These are phyloP conservation scores for Lutjanus argentimaculatus DNA, from an alignment of 2,797 vertebrate species.

Conservation along the genomic window DNA sequence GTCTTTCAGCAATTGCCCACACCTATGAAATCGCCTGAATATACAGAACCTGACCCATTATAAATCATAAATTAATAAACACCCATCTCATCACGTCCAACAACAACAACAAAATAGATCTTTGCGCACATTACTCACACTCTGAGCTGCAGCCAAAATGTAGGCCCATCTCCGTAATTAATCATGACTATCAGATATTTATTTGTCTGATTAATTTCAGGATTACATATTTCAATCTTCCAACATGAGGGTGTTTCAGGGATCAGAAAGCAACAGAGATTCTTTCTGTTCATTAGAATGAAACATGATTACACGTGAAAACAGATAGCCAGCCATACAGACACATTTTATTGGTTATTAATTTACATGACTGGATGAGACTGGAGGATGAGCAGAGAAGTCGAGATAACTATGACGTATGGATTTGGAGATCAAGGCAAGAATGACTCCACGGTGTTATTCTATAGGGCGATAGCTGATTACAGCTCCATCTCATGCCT, in stretches of 20 bases:
- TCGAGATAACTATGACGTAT: conserved; percentile 63
- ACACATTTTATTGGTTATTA: conserved; percentile 49
- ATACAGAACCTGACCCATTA: conserved; percentile 30
- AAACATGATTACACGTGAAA: conserved; percentile 57
- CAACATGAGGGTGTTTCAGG: conserved; percentile 20
- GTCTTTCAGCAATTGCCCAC: conserved; percentile 18
- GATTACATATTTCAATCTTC: conserved; percentile 47
- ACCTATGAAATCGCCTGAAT: conserved; percentile 27
- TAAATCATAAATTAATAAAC: conserved; percentile 44
- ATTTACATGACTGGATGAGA: conserved; percentile 43
- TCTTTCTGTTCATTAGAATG: conserved; percentile 55
- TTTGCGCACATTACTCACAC: conserved; percentile 27
- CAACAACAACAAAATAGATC: conserved; percentile 35
- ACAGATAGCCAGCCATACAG: conserved; percentile 25
- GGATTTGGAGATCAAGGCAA: conserved; percentile 64
- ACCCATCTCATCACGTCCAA: conserved; percentile 30
- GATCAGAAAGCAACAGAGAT: conserved; percentile 30
- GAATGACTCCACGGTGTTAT: conserved; percentile 54
- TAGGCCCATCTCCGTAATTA: conserved; percentile 22
- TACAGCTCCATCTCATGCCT: conserved; percentile 61
- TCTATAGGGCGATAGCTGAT: conserved; percentile 40
- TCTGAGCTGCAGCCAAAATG: conserved; percentile 37
- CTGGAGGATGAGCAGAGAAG: conserved; percentile 47
- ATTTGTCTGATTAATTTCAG: conserved; percentile 42
- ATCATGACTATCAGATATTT: conserved; percentile 41